These are phyloP conservation scores for Phrynocephalus guinanensis DNA, from an alignment of 2,797 vertebrate genomes.

Conservation along the genomic window DNA sequence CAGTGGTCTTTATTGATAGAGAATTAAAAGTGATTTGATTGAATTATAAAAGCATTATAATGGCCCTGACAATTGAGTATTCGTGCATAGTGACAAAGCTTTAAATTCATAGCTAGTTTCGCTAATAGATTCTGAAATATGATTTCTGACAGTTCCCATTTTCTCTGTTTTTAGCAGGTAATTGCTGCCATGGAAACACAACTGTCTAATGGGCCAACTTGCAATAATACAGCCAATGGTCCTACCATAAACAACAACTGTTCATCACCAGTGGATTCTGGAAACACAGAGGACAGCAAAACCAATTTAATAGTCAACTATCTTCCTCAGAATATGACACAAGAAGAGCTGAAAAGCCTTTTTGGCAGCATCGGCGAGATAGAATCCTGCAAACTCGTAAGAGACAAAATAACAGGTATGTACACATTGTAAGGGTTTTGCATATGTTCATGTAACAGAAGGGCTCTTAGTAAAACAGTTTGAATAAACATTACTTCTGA, in stretches of 20 bases:
- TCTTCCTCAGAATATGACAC: slow-evolving; percentile 99
- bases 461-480: neutral
- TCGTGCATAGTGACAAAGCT: slow-evolving; percentile 64
- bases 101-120: slow-evolving; percentile 62
- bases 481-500: neutral
- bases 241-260: slow-evolving; percentile 94
- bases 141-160: slow-evolving; percentile 72
- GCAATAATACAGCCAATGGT: slow-evolving; percentile 95
- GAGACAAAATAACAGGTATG: slow-evolving; percentile 99
- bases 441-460: neutral
- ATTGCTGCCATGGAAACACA: slow-evolving; percentile 99
- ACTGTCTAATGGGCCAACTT: slow-evolving; percentile 96
- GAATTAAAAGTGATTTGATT: slow-evolving; percentile 21
- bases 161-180: slow-evolving; percentile 90
- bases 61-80: slow-evolving; percentile 49
- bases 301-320: slow-evolving; percentile 99
- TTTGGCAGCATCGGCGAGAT: slow-evolving; percentile 99
- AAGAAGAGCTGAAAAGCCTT: slow-evolving; percentile 97
- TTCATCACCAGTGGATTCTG: slow-evolving; percentile 93
- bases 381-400: slow-evolving; percentile 98
- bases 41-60: slow-evolving; percentile 56
- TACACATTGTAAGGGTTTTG: slow-evolving; percentile 9
- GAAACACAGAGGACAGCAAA: slow-evolving; percentile 97
- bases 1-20: slow-evolving; percentile 19
- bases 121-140: slow-evolving; percentile 62